Conservation (phyloP, 2,888 invertebrate species). For the Meiosimyza platycephala region DNA sequence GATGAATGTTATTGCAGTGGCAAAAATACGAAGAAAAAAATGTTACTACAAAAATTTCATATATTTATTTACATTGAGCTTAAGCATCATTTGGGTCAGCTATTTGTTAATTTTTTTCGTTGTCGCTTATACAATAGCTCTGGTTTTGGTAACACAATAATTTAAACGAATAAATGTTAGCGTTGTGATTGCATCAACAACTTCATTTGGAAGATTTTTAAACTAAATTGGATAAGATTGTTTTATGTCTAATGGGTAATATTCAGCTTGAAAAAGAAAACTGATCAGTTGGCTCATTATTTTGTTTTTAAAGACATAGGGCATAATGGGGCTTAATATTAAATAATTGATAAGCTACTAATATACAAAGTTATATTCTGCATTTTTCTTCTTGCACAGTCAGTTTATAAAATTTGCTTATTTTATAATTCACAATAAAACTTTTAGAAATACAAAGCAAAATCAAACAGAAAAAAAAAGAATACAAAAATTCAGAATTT, state of each 20-base stretch:
- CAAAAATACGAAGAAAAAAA: slow-evolving; percentile 37
- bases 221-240: neutral
- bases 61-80: slow-evolving; percentile 14
- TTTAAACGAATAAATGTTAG: neutral
- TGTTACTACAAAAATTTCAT: neutral
- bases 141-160: slow-evolving; percentile 1
- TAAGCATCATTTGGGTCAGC: slow-evolving; percentile 10
- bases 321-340: no score
- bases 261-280: no score
- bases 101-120: slow-evolving; percentile 14
- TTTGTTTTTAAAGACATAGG: no score
- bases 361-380: no score
- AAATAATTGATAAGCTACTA: no score
- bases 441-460: no score
- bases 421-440: no score
- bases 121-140: slow-evolving; percentile 15
- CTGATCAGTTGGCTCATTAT: no score
- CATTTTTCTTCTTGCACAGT: no score
- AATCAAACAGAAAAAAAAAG: neutral
- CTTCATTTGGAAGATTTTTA: no score
- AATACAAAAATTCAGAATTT: neutral
- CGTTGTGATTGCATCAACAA: no score
- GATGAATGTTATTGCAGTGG: slow-evolving; percentile 59
- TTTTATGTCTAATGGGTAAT: neutral
- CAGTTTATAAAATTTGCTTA: no score